Percentiles rank a stretch among this genome's conserved stretches.
Conservation (phyloP, 1,140 invertebrate species). For the Diuraphis noxia region DNA sequence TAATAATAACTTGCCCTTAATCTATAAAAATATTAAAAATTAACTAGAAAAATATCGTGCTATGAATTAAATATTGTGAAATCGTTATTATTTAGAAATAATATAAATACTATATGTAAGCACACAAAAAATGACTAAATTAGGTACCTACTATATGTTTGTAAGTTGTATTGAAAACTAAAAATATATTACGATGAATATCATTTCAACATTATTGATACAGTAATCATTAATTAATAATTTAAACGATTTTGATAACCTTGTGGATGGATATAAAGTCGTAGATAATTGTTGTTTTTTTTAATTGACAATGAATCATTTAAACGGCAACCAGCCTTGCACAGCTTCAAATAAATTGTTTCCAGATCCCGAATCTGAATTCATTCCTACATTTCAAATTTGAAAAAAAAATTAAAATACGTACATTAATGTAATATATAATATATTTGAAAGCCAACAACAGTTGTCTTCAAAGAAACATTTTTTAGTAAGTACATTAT, state of each 20-base stretch:
- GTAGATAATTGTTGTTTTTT: not conserved
- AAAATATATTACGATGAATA: not conserved
- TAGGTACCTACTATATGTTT: too few relatives aligned
- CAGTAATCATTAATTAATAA: not conserved
- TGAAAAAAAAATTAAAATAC: not conserved
- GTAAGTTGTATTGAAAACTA: not conserved
- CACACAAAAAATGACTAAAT: not conserved
- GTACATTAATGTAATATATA: not conserved
- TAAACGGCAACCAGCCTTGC: conserved; percentile 17
- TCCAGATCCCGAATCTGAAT: not conserved
- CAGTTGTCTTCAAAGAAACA: too few relatives aligned
- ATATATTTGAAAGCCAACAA: too few relatives aligned
- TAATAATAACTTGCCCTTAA: not conserved
- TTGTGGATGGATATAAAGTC: not conserved
- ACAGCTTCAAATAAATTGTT: conserved; percentile 4
- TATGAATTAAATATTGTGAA: not conserved
- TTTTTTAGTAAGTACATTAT: too few relatives aligned
- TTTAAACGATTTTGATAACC: not conserved
- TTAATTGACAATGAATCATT: not conserved
- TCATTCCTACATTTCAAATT: not conserved
- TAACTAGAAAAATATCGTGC: not conserved
- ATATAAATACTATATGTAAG: not conserved
- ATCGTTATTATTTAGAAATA: not conserved
- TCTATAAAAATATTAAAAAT: too few relatives aligned
- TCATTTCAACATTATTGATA: not conserved